Evolutionary conservation across 2,113 vertebrate species (phyloP), one percentile per base, ranked within the genome.

Genomic region (Todiramphus saurophagus): DNA sequence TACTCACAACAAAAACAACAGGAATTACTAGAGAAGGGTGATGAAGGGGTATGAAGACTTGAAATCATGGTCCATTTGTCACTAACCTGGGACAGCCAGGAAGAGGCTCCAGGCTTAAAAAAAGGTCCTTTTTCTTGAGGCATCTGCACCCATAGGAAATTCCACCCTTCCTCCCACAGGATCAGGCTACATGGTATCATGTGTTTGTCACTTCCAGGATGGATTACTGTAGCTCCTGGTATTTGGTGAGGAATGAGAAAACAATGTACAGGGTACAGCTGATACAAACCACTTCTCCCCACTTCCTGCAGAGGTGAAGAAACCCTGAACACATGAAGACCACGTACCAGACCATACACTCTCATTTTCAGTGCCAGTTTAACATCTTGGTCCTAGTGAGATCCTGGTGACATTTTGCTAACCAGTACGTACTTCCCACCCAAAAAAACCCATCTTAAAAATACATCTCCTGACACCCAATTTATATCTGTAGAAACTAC

Each of bases 201-300:
- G 8, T 17, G 30, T 88, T 96, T 90, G 94, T 93, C 94, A 93
- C 90, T 93, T 96, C 93, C 96, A 96, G 92, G 85, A 83, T 78
- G 93, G 76, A 93, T 96, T 96, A 90, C 60, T 93, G 88, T 28
- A 83, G 56, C 68, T 96, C 60, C 55, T 88, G 88, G 88, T 56
- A 74, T 90, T 83, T 74, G 39, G 58, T 93, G 94, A 92, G 0
- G 1, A 90, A 88, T n/a, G 19, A 72, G 43, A 72, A 80, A 94
- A 78, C 68, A 93, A 94, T 94, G 88, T 19, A n/a, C 50, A 90
- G 79, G 33, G 75, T 67, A 75, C 55, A 93, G 75, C 85, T 70
- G 46, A 67, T 74, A 62, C 33, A 86, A 88, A 95, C 35, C n/a
- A 17, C 56, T 88, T 88, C 59, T 93, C 33, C 56, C 56, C 79